Base-by-base conservation (phyloP, 1,140 invertebrate species). In the Heliconius hermathena region DNA sequence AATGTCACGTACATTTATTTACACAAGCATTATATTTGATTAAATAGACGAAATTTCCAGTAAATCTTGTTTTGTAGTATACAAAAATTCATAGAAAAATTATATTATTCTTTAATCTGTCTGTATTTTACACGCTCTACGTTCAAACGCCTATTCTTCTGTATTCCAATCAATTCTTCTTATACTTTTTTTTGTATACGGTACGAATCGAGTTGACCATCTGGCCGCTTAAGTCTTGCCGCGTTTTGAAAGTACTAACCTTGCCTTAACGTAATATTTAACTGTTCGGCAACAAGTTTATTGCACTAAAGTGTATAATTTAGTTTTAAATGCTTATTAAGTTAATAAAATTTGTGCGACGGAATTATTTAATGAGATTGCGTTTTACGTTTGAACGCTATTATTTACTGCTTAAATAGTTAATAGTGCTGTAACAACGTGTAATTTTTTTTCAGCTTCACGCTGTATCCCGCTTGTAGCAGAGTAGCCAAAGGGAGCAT, bases 81-180 rank as follows among this genome's bases (percentile, higher is more conserved):
- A 36, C 20, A 76, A 49, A 46, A 70, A 33, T 71, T 41, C 54
- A 33, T 76, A 49, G n/a, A 73, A 52, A 74, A 72, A 70, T 22
- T 57, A 57, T 57, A 57, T 81, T 71, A 74, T 71, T 26, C 5
- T 66, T 76, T 46, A 66, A 54, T 85, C 82, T 85, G 46, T 85
- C 82, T 85, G 46, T 77, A 57, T 29, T 20, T 81, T 79, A 49
- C 26, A 74, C 76, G 74, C 78, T 85, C 86, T 88, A 77, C 73
- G 66, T 72, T 6, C 76, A 77, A 77, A 81, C 81, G 79, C 82
- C 84, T 84, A 84, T 74, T 66, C 22, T 29, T 66, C 60, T 29
- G 26, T 11, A 66, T 29, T 26, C 22, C n/a, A 89, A 88, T 90
- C 89, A 90, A 89, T 90, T 87, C 88, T 88, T 88, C 84, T 88